A percentile compares a stretch with the other conserved stretches of the same genome.
These are phyloP conservation scores for Halcyon chelicuti DNA, from an alignment of 2,797 vertebrate genomes.

Conservation along the genomic window DNA sequence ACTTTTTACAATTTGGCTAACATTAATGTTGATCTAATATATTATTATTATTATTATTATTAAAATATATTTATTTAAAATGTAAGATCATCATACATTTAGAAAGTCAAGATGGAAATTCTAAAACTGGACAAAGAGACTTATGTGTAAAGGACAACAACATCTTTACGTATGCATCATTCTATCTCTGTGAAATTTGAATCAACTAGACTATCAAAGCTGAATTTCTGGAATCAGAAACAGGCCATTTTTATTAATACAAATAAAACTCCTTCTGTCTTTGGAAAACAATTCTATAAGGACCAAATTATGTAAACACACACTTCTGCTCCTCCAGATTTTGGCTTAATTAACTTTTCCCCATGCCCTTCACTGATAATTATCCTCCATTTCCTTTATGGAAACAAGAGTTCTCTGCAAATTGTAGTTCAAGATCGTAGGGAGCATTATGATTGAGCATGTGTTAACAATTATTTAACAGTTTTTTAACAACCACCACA, in stretches of 20 bases:
- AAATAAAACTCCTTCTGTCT: constrained; percentile 28
- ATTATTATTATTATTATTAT: not conserved
- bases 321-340: constrained; percentile 20
- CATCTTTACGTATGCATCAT: not conserved
- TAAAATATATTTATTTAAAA: not conserved
- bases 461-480: not conserved
- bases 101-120: not conserved
- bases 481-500: not conserved
- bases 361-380: constrained; percentile 26
- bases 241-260: constrained; percentile 5
- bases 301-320: constrained; percentile 26
- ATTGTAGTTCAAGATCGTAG: not conserved
- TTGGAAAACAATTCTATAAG: constrained; percentile 19
- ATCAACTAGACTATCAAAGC: not conserved
- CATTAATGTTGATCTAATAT: not conserved
- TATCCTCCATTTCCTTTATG: not conserved
- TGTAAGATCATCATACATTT: not conserved
- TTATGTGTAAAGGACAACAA: not conserved
- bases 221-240: not conserved
- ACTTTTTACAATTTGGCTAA: not conserved
- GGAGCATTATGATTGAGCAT: not conserved
- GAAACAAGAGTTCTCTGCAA: not conserved
- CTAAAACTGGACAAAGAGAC: not conserved
- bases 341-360: constrained; percentile 37
- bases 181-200: not conserved